Evolutionary conservation across 2,888 invertebrate species (phyloP).

Genomic region (Tridacna crocea): DNA sequence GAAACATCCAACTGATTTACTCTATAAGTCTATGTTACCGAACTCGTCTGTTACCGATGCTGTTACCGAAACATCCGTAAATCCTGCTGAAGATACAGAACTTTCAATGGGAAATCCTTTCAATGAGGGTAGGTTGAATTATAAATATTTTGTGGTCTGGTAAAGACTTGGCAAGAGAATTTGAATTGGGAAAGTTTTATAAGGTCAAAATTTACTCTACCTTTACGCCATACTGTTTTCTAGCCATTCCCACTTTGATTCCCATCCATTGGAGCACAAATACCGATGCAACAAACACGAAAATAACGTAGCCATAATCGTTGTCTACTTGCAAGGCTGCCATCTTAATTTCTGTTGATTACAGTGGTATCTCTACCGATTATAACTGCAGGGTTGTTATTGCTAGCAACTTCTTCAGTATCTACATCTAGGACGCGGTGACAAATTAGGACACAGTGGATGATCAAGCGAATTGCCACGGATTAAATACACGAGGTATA

Average conservation of each 20-base stretch:
- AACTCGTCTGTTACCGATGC: too few species aligned
- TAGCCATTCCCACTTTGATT: conserved; percentile 65
- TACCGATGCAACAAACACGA: conserved; percentile 61
- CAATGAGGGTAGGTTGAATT: too few species aligned
- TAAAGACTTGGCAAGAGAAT: too few species aligned
- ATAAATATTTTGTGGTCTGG: too few species aligned
- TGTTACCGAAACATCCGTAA: too few species aligned
- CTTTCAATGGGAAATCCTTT: too few species aligned
- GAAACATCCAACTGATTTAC: too few species aligned
- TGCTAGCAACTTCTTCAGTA: too few species aligned
- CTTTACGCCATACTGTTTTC: conserved; percentile 68
- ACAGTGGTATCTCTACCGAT: not conserved
- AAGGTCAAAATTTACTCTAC: conserved; percentile 52
- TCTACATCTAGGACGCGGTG: not conserved
- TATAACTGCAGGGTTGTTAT: too few species aligned
- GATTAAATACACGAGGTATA: conserved; percentile 28
- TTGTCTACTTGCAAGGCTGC: conserved; percentile 37
- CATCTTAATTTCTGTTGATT: not conserved
- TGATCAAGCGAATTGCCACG: conserved; percentile 15
- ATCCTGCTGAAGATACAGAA: too few species aligned
- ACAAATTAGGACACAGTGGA: conserved; percentile 45
- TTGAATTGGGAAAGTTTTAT: too few species aligned
- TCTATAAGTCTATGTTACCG: too few species aligned
- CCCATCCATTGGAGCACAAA: conserved; percentile 67
- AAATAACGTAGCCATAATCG: conserved; percentile 69